Conservation (phyloP, 2,113 vertebrate species). For the Oxygymnocypris stewartii region DNA sequence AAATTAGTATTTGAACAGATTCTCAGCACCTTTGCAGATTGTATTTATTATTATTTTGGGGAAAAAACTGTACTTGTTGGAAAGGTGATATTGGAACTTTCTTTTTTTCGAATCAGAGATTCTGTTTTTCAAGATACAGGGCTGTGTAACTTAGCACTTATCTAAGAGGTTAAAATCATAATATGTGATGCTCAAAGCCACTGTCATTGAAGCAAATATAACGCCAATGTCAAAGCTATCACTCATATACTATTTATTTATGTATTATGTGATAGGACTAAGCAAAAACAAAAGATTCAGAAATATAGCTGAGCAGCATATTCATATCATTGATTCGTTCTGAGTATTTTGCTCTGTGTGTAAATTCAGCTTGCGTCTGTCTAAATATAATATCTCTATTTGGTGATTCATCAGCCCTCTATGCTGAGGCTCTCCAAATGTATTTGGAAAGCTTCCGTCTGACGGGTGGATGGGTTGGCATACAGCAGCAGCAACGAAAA, state of each 20-base stretch:
- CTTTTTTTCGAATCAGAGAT: too few species aligned
- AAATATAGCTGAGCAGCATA: constrained; percentile 9
- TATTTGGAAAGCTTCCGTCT: constrained; percentile 58
- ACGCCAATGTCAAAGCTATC: neutral
- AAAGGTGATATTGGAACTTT: too few species aligned
- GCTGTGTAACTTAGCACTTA: too few species aligned
- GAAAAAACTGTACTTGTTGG: too few species aligned
- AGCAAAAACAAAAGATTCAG: neutral
- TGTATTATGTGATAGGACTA: neutral
- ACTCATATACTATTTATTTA: neutral
- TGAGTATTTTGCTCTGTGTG: neutral
- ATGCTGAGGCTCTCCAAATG: constrained; percentile 56
- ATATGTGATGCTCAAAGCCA: neutral
- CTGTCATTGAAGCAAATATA: neutral
- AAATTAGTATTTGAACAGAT: too few species aligned
- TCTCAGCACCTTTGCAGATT: too few species aligned
- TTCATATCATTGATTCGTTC: neutral
- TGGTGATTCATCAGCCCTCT: constrained; percentile 61
- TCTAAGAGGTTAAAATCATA: neutral
- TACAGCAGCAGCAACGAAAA: constrained; percentile 40
- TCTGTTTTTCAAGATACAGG: too few species aligned
- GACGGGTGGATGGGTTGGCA: constrained; percentile 57
- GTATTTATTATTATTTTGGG: too few species aligned
- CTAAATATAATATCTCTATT: constrained; percentile 42
- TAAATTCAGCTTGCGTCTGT: neutral